Evolutionary conservation across 1,140 invertebrate genomes (phyloP), one percentile per base, ranked within the genome.

Genomic region (Hylaeus volcanicus): DNA sequence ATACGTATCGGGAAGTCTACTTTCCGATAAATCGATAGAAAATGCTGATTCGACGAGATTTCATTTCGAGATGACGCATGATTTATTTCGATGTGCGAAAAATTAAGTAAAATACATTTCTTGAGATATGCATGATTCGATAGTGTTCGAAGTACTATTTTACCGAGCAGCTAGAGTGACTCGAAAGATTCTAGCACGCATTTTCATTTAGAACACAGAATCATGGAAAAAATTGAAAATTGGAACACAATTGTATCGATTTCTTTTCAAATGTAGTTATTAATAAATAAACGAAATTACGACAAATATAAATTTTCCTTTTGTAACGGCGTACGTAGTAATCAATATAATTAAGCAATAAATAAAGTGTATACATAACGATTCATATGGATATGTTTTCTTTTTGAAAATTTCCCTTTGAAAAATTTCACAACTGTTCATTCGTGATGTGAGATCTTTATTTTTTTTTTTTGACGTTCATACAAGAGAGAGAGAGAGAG

Each of bases 401-500:
- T 64, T 15, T 53, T 66, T 45, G 8, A 26, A 26, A 26, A 26
- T 26, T 26, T 26, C 5, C 6, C 51, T 53, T 75, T 1, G 26
- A 37, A 58, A 71, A 79, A 82, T 58, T 43, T 71, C 11, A 72
- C 61, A 48, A 69, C 9, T 86, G 74, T 86, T 86, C 73, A 86
- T 86, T 86, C 53, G 85, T 86, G 81, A 83, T 83, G 85, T 74
- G 77, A 83, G 85, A 86, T 75, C 55, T 71, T 39, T 75, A 56
- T 68, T 45, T 58, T 15, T 11, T 11, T 43, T 45, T 58, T 15
- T 11, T 26, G 26, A 58, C n/a, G 4, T 15, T 65, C 65, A 14
- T 53, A 75, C 37, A 2, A 75, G 1, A 71, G 6, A 74, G 15
- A 56, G 37, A 43, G 39, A 68, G n/a, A 61, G 48, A 12, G 1